A percentile compares a stretch with the other conserved stretches of the same genome.
Conservation (phyloP, 64 coral and sea anemone species). For the Orbicella faveolata region DNA sequence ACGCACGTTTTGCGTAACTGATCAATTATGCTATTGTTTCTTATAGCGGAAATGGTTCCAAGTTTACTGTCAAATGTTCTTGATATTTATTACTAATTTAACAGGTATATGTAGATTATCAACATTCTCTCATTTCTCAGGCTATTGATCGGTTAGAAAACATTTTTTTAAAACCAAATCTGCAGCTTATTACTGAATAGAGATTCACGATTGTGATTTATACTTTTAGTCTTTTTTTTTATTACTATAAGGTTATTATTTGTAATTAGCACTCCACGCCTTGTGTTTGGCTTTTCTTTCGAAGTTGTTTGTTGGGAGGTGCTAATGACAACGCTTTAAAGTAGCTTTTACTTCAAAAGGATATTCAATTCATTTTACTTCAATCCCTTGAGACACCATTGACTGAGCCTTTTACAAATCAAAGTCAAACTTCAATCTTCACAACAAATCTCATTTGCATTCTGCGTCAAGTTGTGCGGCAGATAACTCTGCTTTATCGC, state of each 20-base stretch:
- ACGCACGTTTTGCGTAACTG: not conserved
- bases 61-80: not conserved
- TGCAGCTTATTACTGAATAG: too few relatives aligned
- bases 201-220: not conserved
- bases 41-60: not conserved
- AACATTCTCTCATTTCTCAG: not conserved
- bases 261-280: conserved; percentile 1
- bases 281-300: conserved; percentile 29
- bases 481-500: not conserved
- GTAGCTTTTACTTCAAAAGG: not conserved
- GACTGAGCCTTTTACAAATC: not conserved
- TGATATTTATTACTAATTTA: not conserved
- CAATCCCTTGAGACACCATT: conserved; percentile 14
- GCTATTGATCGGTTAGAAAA: too few relatives aligned
- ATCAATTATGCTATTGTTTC: not conserved
- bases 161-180: too few relatives aligned
- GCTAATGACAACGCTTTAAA: not conserved
- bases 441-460: too few relatives aligned
- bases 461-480: too few relatives aligned
- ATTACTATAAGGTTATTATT: not conserved
- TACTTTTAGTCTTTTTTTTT: not conserved
- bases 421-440: not conserved
- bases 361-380: conserved; percentile 4
- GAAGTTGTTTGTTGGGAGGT: conserved; percentile 16
- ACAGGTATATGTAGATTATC: not conserved